Evolutionary conservation across 2,797 vertebrate genomes (phyloP).

Genomic region (Cirrhinus mrigala): DNA sequence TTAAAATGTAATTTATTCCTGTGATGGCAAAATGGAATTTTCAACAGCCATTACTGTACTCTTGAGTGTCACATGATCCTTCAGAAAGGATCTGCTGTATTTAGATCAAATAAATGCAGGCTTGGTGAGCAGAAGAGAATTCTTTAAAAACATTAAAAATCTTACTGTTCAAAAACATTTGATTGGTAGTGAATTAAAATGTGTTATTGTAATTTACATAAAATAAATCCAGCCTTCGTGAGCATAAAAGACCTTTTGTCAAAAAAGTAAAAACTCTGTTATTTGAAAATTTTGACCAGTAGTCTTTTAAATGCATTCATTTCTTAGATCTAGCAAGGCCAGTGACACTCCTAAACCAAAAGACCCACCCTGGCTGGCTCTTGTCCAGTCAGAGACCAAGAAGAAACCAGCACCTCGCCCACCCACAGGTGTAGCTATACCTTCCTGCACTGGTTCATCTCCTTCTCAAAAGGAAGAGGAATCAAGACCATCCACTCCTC

Average conservation of each 20-base stretch:
- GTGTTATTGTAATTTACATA: neutral
- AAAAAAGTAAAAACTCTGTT: neutral
- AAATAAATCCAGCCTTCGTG: neutral
- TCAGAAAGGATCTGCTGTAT: neutral
- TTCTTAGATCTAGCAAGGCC: slow-evolving; percentile 69
- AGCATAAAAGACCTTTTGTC: neutral
- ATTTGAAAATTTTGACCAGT: neutral
- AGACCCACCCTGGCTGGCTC: slow-evolving; percentile 94
- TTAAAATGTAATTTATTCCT: neutral
- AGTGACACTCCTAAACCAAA: slow-evolving; percentile 82
- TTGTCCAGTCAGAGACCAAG: slow-evolving; percentile 91
- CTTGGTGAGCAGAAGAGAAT: too few relatives aligned
- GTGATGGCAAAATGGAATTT: neutral
- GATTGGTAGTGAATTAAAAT: too few relatives aligned
- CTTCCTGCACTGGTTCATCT: slow-evolving; percentile 74
- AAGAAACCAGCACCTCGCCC: slow-evolving; percentile 88
- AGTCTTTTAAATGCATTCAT: slow-evolving; percentile 59
- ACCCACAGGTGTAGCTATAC: slow-evolving; percentile 60
- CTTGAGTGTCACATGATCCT: neutral
- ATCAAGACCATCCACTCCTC: slow-evolving; percentile 72
- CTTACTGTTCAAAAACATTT: too few relatives aligned
- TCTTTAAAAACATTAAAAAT: too few relatives aligned
- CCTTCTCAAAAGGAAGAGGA: slow-evolving; percentile 85
- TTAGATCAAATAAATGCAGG: too few relatives aligned
- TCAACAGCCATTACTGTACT: neutral